phyloP scores from a whole-genome alignment of 2,888 invertebrate species.

The Drosophila emarginata region DNA sequence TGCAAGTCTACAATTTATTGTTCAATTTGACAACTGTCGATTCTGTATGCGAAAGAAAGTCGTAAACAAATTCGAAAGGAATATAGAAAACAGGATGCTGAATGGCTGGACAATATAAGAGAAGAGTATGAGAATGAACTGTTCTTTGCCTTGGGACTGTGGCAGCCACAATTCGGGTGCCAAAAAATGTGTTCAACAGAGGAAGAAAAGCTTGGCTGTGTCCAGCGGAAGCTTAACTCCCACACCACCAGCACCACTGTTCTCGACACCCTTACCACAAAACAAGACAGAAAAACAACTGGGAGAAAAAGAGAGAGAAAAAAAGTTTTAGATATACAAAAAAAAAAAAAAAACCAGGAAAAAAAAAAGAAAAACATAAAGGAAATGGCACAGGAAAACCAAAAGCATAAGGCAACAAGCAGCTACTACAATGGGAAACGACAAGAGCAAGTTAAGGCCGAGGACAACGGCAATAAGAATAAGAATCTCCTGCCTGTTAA shows the following conservation, averaged over 20 bases:
- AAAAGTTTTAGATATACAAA: constrained; percentile 9
- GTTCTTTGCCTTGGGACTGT: background rate
- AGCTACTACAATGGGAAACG: constrained; percentile 15
- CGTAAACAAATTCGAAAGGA: constrained; percentile 61
- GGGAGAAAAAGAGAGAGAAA: background rate
- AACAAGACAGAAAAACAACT: background rate
- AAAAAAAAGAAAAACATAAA: constrained; percentile 23
- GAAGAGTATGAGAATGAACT: background rate
- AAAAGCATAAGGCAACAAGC: constrained; percentile 49
- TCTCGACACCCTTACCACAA: too few relatives aligned
- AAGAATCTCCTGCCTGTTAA: constrained; percentile 48
- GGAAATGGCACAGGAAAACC: constrained; percentile 49
- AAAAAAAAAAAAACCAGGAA: constrained; percentile 9
- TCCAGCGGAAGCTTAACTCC: constrained; percentile 37
- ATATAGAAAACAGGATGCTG: background rate
- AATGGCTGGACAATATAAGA: background rate
- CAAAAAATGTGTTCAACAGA: background rate
- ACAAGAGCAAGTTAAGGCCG: background rate
- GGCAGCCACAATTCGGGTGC: constrained; percentile 1
- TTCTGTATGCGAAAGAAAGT: constrained; percentile 37
- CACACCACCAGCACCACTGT: background rate
- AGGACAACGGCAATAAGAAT: constrained; percentile 28
- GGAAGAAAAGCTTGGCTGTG: constrained; percentile 7
- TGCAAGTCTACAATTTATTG: constrained; percentile 56
- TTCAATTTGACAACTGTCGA: constrained; percentile 53